A percentile compares a stretch with the other conserved stretches of the same genome.
These are phyloP conservation scores for Felis catus DNA, from an alignment of 2,113 vertebrate genomes.

Conservation along the genomic window F.catus_Fca126_mat1.0 CM031413.1:113985001-113985500, in stretches of 20 bases:
- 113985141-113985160: background rate
- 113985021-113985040: background rate
- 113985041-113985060: background rate
- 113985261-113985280: too few species aligned
- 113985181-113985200: background rate
- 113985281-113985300: too few species aligned
- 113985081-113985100: rapidly evolving
- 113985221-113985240: background rate
- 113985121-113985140: background rate
- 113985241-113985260: too few species aligned
- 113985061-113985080: background rate
- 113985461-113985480: background rate
- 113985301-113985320: too few species aligned
- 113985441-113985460: background rate
- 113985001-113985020: background rate
- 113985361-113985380: too few species aligned
- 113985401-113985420: too few species aligned
- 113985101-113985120: background rate
- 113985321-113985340: too few species aligned
- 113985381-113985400: too few species aligned
- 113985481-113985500: background rate
- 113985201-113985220: background rate
- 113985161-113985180: background rate
- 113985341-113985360: too few species aligned
- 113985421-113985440: background rate